phyloP scores from a whole-genome alignment of 2,113 vertebrate genomes.

The Channa argus region DNA sequence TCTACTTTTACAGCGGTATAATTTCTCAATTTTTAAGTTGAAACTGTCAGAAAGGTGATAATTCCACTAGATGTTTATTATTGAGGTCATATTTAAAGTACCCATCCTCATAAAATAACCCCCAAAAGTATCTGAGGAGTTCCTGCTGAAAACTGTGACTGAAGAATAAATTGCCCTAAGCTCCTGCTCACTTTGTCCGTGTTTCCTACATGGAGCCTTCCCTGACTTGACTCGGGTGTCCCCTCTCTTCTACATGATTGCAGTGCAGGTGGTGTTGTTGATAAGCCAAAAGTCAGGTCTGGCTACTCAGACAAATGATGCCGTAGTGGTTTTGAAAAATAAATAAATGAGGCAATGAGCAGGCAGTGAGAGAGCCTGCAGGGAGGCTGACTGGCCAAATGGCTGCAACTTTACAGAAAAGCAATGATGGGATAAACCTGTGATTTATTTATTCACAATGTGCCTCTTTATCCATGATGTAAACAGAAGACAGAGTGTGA shows the following conservation, averaged over 20 bases:
- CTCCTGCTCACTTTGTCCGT: conserved; percentile 32
- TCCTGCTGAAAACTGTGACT: conserved; percentile 15
- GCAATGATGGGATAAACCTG: conserved; percentile 30
- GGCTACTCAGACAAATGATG: conserved; percentile 58
- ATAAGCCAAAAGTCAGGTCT: conserved; percentile 68
- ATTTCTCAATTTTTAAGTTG: too few species aligned
- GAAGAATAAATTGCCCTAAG: conserved; percentile 24
- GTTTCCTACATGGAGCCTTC: conserved; percentile 10
- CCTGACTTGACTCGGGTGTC: conserved; percentile 48
- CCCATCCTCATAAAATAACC: conserved; percentile 13
- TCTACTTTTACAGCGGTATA: too few species aligned
- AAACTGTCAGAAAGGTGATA: too few species aligned
- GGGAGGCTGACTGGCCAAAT: conserved; percentile 33
- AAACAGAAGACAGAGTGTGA: conserved; percentile 42
- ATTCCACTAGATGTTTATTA: too few species aligned
- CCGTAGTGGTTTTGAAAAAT: conserved; percentile 23
- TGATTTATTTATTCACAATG: conserved; percentile 53
- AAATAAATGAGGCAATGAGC: conserved; percentile 1
- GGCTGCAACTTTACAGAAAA: conserved; percentile 33
- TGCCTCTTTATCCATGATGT: conserved; percentile 37
- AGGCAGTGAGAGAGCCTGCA: conserved; percentile 25
- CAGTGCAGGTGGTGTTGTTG: conserved; percentile 65
- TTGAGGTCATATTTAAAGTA: not conserved
- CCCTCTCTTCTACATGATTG: conserved; percentile 55
- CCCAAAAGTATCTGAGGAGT: not conserved